These are phyloP conservation scores for Eudyptes chrysolophus DNA, from an alignment of 2,113 vertebrate genomes.

Conservation along the genomic window DNA sequence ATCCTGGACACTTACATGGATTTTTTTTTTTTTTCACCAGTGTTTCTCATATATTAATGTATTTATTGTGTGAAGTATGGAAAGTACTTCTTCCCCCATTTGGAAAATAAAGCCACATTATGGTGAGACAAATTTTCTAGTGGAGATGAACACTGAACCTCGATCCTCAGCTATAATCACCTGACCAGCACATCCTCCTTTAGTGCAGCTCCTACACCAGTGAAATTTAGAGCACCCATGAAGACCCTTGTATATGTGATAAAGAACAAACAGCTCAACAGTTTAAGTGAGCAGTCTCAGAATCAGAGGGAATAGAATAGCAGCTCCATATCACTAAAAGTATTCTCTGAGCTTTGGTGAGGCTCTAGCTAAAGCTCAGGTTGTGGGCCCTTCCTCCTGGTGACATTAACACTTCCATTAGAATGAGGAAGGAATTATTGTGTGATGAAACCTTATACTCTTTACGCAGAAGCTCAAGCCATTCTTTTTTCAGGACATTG, in stretches of 20 bases:
- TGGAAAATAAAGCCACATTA: not conserved
- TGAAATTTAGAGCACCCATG: not conserved
- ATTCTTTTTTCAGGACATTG: not conserved
- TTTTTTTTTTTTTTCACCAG: no score
- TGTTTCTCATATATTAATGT: not conserved
- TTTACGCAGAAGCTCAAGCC: not conserved
- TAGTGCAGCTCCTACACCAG: not conserved
- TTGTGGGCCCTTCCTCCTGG: not conserved
- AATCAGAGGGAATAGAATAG: not conserved
- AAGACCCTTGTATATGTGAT: not conserved
- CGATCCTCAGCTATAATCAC: not conserved
- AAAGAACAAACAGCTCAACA: not conserved
- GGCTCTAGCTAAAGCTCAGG: not conserved
- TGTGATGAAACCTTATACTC: not conserved
- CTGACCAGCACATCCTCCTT: not conserved
- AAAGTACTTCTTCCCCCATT: not conserved
- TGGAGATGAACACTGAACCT: not conserved
- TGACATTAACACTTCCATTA: not conserved
- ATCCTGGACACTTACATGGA: not conserved
- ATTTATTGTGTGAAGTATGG: not conserved
- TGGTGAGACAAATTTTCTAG: not conserved
- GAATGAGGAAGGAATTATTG: not conserved
- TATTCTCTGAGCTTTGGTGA: not conserved
- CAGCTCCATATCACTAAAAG: not conserved
- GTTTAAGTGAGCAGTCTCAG: not conserved